These are phyloP conservation scores for Butorides virescens DNA, from an alignment of 2,113 vertebrate genomes.

Conservation along the genomic window DNA sequence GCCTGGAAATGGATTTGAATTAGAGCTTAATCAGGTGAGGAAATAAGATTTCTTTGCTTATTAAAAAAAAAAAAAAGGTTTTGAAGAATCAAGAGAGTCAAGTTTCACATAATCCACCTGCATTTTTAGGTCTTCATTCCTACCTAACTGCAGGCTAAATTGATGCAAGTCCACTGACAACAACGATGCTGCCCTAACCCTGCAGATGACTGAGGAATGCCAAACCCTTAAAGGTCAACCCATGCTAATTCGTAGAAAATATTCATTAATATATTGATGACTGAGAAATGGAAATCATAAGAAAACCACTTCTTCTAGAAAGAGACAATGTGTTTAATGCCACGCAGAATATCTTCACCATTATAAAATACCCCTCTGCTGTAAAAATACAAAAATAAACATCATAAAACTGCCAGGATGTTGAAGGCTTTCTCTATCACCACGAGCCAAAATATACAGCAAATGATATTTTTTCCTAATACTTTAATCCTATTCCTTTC, in stretches of 20 bases:
- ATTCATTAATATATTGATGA: background rate
- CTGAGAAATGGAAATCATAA: background rate
- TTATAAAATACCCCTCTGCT: background rate
- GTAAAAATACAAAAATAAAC: constrained; percentile 18
- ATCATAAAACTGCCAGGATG: background rate
- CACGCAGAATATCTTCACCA: background rate
- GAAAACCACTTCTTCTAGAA: background rate
- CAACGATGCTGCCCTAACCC: background rate
- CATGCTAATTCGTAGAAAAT: background rate
- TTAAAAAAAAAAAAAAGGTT: background rate
- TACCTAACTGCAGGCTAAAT: background rate
- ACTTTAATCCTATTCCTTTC: constrained; percentile 41
- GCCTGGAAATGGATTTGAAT: background rate
- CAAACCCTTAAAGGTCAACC: background rate
- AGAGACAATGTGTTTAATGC: background rate
- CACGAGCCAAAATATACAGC: background rate
- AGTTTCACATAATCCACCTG: background rate
- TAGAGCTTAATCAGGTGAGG: background rate
- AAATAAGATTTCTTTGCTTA: background rate
- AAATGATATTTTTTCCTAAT: background rate
- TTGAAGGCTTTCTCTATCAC: background rate
- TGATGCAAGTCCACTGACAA: background rate
- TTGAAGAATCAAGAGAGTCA: background rate
- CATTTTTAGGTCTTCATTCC: background rate
- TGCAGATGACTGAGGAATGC: background rate